Percentiles rank a stretch among this genome's conserved stretches.
phyloP scores from a whole-genome alignment of 23 tunicate genomes.

The Phallusia fumigata region DNA sequence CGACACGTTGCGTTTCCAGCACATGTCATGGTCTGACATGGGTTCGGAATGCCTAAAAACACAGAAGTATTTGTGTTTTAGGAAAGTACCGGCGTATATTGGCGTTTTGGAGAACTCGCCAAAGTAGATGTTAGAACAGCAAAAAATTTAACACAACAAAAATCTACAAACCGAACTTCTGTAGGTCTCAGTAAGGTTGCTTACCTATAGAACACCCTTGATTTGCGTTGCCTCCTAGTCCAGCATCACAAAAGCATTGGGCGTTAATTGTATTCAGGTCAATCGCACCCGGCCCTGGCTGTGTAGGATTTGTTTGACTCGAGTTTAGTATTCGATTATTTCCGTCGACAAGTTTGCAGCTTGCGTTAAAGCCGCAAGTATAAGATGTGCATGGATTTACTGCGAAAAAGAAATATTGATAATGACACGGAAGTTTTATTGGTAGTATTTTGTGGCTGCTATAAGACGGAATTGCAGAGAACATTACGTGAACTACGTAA shows the following conservation, averaged over 20 bases:
- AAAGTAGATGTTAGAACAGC: too few relatives aligned
- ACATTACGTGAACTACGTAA: too few relatives aligned
- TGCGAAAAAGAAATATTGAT: not conserved
- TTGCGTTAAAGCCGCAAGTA: not conserved
- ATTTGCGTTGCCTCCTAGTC: not conserved
- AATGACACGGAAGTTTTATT: too few relatives aligned
- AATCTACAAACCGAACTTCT: too few relatives aligned
- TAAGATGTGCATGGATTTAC: not conserved
- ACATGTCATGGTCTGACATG: not conserved
- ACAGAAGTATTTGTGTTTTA: not conserved
- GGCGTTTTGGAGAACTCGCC: too few relatives aligned
- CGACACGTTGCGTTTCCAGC: not conserved
- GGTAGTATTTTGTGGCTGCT: too few relatives aligned
- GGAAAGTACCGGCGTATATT: too few relatives aligned
- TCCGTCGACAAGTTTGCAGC: not conserved
- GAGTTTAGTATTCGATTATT: not conserved
- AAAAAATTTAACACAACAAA: too few relatives aligned
- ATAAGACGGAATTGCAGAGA: too few relatives aligned
- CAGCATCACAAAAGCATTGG: not conserved
- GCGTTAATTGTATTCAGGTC: not conserved
- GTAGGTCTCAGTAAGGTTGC: too few relatives aligned
- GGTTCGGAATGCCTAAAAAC: not conserved
- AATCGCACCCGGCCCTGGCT: too few relatives aligned
- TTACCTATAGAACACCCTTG: not conserved
- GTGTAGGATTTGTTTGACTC: too few relatives aligned